phyloP scores from a whole-genome alignment of 2,113 vertebrate genomes.

The Lepus europaeus region DNA sequence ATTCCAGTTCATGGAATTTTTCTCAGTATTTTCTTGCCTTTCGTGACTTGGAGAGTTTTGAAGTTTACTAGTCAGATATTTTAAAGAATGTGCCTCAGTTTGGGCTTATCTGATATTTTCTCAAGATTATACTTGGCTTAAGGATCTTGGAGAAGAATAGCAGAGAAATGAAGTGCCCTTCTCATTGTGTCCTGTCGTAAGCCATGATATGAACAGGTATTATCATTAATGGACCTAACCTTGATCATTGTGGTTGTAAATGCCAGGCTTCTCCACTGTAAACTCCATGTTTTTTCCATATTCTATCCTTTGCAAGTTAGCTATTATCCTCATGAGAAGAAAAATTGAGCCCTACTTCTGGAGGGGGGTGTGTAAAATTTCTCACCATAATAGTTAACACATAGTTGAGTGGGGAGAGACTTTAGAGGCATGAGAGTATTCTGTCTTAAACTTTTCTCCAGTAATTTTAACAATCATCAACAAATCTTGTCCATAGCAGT shows the following conservation, averaged over 20 bases:
- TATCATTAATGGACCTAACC: not conserved
- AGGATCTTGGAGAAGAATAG: not conserved
- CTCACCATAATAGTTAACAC: not conserved
- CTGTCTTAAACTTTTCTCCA: conserved; percentile 26
- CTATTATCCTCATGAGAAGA: not conserved
- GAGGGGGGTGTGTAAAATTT: not conserved
- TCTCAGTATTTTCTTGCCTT: conserved; percentile 15
- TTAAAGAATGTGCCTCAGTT: not conserved
- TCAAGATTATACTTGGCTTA: not conserved
- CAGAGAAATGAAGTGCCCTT: not conserved
- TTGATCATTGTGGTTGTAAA: not conserved
- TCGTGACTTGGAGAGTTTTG: not conserved
- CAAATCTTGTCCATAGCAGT: not conserved
- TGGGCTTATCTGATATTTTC: not conserved
- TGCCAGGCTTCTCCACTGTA: not conserved
- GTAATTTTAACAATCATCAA: not conserved
- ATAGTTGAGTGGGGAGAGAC: not conserved
- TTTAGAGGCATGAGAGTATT: not conserved
- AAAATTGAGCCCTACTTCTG: not conserved
- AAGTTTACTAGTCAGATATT: not conserved
- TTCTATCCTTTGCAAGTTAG: not conserved
- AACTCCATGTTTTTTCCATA: not conserved
- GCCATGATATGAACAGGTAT: not conserved
- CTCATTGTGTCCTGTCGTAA: not conserved
- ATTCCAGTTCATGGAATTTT: not conserved